A percentile compares a stretch with the other conserved stretches of the same genome.
These are phyloP conservation scores for Henicopernis longicauda DNA, from an alignment of 2,113 vertebrate species.

Conservation along the genomic window DNA sequence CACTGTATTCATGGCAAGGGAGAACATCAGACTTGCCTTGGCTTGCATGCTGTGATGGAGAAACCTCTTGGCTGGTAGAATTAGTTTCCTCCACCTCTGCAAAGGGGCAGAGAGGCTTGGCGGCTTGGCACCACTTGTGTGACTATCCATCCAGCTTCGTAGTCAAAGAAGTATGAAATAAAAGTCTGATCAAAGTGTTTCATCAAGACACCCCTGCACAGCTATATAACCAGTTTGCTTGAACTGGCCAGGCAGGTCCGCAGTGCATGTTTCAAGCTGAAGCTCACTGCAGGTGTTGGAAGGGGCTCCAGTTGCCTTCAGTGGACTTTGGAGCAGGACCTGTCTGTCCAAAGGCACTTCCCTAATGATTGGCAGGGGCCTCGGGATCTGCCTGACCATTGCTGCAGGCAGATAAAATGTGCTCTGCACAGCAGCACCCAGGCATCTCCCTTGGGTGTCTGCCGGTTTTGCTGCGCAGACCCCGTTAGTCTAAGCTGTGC, in stretches of 20 bases:
- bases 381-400: neutral
- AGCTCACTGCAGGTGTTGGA: neutral
- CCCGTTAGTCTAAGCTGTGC: fast-evolving
- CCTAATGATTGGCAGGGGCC: neutral
- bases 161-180: neutral
- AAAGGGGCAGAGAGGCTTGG: neutral
- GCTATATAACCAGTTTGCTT: neutral
- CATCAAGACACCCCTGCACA: neutral
- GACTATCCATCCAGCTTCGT: neutral
- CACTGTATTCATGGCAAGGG: fast-evolving
- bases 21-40: neutral
- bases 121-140: neutral
- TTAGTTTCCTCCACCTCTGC: neutral
- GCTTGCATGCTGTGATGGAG: neutral
- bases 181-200: neutral
- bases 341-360: neutral
- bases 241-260: neutral
- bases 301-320: neutral
- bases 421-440: neutral
- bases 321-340: fast-evolving
- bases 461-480: neutral
- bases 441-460: no score
- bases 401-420: neutral
- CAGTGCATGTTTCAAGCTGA: neutral
- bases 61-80: neutral